Conservation (phyloP, 2,888 invertebrate species). For the Phyllotreta striolata region DNA sequence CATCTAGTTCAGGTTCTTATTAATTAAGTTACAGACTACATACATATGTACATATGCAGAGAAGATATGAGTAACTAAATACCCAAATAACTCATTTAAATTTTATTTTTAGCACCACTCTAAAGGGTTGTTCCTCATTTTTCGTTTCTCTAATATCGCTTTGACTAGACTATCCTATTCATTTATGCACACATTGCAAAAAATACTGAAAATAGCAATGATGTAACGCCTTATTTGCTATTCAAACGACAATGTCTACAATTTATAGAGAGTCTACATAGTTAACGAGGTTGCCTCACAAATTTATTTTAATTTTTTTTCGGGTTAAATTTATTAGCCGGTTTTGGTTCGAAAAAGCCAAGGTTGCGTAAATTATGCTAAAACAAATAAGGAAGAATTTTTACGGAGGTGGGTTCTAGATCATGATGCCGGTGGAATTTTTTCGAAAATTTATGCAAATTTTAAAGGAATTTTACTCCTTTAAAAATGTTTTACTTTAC, state of each 20-base stretch:
- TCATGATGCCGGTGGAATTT: background rate
- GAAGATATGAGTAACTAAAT: too few species aligned
- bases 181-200: slow-evolving; percentile 47
- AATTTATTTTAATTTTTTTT: slow-evolving; percentile 19
- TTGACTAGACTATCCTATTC: slow-evolving; percentile 32
- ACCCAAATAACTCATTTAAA: too few species aligned
- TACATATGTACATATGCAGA: too few species aligned
- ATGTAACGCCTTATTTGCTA: slow-evolving; percentile 50
- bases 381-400: slow-evolving; percentile 2
- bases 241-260: slow-evolving; percentile 43
- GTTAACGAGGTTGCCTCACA: slow-evolving; percentile 11
- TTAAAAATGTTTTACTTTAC: too few species aligned
- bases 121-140: too few species aligned
- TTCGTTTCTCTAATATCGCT: background rate
- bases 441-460: background rate
- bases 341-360: slow-evolving; percentile 16
- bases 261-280: slow-evolving; percentile 5
- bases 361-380: slow-evolving; percentile 18
- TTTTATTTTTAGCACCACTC: too few species aligned
- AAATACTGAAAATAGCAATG: slow-evolving; percentile 50
- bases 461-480: background rate
- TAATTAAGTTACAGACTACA: too few species aligned
- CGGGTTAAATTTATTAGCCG: slow-evolving; percentile 20
- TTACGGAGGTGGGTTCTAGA: background rate
- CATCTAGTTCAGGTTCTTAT: too few species aligned